Evolutionary conservation across 2,888 invertebrate genomes (phyloP).

Genomic region (Acleris sparsana): DNA sequence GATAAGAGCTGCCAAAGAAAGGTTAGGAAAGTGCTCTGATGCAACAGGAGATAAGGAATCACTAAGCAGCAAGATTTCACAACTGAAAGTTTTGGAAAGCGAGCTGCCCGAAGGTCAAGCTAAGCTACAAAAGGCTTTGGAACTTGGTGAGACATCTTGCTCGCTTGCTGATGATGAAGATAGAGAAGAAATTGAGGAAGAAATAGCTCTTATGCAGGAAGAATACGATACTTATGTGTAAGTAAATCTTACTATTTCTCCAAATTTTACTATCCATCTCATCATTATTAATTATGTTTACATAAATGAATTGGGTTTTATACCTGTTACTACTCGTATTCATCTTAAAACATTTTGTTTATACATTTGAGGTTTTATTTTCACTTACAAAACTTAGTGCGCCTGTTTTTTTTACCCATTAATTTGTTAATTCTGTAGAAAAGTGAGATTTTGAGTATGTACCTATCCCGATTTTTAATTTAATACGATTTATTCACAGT

Average conservation of each 20-base stretch:
- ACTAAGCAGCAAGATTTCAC: slow-evolving; percentile 92
- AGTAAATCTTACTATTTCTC: slow-evolving; percentile 56
- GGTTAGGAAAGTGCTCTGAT: slow-evolving; percentile 94
- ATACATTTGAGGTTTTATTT: too few relatives aligned
- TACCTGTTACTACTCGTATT: too few relatives aligned
- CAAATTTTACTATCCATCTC: not conserved
- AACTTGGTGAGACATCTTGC: slow-evolving; percentile 94
- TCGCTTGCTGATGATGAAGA: slow-evolving; percentile 93
- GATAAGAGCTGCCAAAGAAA: slow-evolving; percentile 95
- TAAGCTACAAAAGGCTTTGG: slow-evolving; percentile 91
- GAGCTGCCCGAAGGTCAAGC: slow-evolving; percentile 92
- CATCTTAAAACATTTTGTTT: too few relatives aligned
- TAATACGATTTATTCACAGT: slow-evolving; percentile 65
- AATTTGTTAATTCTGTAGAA: too few relatives aligned
- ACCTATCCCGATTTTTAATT: not conserved
- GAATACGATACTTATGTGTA: slow-evolving; percentile 93
- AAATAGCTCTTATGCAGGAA: slow-evolving; percentile 94
- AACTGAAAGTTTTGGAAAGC: slow-evolving; percentile 91
- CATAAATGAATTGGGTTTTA: too few relatives aligned
- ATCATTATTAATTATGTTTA: not conserved
- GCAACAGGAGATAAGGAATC: slow-evolving; percentile 96
- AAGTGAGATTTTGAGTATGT: too few relatives aligned
- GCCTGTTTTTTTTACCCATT: too few relatives aligned
- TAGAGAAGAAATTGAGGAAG: slow-evolving; percentile 95
- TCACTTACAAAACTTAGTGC: too few relatives aligned